phyloP scores from a whole-genome alignment of 2,113 vertebrate genomes.

The Thalassarche chlororhynchos region DNA sequence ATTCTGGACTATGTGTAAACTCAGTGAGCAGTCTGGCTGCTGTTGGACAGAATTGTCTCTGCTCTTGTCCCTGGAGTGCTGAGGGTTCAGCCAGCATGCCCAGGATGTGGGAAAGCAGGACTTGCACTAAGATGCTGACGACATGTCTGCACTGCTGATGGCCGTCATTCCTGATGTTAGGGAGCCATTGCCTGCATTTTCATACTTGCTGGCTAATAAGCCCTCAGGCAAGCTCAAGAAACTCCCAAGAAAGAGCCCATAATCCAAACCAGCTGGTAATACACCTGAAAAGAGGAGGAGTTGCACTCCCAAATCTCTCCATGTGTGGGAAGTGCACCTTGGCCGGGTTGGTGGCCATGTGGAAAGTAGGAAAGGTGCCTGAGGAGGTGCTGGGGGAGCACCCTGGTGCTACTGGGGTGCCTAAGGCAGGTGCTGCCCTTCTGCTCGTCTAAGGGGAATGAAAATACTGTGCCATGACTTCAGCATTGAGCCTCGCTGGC shows the following conservation, averaged over 20 bases:
- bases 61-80: not conserved
- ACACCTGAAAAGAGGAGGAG: not conserved
- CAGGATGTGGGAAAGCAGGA: not conserved
- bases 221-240: not conserved
- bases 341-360: not conserved
- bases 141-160: not conserved
- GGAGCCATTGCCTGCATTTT: not conserved
- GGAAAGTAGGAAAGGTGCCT: not conserved
- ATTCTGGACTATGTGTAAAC: slow-evolving; percentile 90
- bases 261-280: not conserved
- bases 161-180: not conserved
- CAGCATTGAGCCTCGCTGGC: not conserved
- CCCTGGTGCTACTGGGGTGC: not conserved
- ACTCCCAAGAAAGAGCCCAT: not conserved
- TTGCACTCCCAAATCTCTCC: not conserved
- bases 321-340: not conserved
- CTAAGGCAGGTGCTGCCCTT: not conserved
- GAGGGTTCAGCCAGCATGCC: not conserved
- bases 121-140: not conserved
- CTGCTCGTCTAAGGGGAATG: not conserved
- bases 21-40: not conserved
- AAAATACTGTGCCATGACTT: not conserved
- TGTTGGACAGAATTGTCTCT: not conserved
- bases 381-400: not conserved
- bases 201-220: not conserved